Percentiles rank a stretch among this genome's conserved stretches.
Evolutionary conservation across 1,140 invertebrate species (phyloP).

Genomic region (Phymorhynchus buccinoides): DNA sequence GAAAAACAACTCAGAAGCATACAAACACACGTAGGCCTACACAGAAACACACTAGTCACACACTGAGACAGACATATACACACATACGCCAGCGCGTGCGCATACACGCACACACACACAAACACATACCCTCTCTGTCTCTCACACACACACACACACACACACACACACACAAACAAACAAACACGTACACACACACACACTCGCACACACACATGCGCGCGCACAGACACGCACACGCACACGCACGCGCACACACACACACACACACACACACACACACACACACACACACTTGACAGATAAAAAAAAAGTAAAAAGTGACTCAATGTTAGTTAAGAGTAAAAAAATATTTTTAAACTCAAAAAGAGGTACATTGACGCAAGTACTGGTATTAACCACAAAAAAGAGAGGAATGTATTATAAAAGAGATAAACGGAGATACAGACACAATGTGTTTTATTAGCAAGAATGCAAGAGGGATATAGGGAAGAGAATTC

Average conservation of each 20-base stretch:
- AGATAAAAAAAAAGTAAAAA: too few relatives aligned
- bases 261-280: not conserved
- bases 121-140: too few relatives aligned
- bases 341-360: not conserved
- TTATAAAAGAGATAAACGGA: not conserved
- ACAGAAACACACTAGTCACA: not conserved
- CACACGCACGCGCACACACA: not conserved
- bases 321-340: too few relatives aligned
- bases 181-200: constrained; percentile 3
- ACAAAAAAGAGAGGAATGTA: not conserved
- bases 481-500: not conserved
- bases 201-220: constrained; percentile 11
- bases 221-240: not conserved
- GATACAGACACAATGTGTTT: not conserved
- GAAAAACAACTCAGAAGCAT: not conserved
- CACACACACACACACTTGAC: too few relatives aligned
- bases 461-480: not conserved
- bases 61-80: not conserved
- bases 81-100: not conserved
- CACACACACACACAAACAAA: not conserved
- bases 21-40: not conserved
- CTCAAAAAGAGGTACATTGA: not conserved
- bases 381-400: not conserved
- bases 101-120: not conserved
- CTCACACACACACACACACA: not conserved